A percentile compares a stretch with the other conserved stretches of the same genome.
Evolutionary conservation across 2,113 vertebrate species (phyloP).

Genomic region (Prunella fulvescens): DNA sequence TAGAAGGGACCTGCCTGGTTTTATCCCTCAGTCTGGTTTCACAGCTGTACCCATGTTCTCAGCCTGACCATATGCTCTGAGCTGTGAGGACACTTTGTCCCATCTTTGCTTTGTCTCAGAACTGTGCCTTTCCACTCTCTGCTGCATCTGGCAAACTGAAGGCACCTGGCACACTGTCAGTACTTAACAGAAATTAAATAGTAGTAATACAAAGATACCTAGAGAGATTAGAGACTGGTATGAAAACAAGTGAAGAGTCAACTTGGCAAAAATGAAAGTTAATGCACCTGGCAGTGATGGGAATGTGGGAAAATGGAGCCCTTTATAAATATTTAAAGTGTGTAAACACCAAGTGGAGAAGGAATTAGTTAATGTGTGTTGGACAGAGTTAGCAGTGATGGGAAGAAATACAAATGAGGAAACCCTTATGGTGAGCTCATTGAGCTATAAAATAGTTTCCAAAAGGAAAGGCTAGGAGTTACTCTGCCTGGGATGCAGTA

Average conservation of each 20-base stretch:
- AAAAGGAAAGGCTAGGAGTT: background rate
- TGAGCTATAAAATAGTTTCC: constrained; percentile 27
- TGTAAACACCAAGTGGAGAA: constrained; percentile 35
- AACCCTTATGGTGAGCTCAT: background rate
- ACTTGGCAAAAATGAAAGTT: constrained; percentile 12
- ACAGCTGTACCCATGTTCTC: background rate
- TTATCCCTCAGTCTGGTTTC: background rate
- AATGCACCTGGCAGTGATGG: background rate
- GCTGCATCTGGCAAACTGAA: constrained; percentile 5
- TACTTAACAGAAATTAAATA: constrained; percentile 49
- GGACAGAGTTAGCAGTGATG: background rate
- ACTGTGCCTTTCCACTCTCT: background rate
- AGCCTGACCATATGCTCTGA: background rate
- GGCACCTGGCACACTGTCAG: constrained; percentile 9
- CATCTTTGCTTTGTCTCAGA: background rate
- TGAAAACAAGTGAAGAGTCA: background rate
- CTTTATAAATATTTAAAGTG: constrained; percentile 29
- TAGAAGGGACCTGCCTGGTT: background rate
- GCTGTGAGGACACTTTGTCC: background rate
- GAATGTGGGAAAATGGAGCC: background rate
- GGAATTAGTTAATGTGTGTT: constrained; percentile 31
- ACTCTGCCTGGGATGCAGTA: background rate
- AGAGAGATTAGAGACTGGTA: constrained; percentile 44
- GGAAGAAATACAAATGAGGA: constrained; percentile 28
- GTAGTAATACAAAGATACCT: constrained; percentile 33